Conservation (phyloP, 2,113 vertebrate species). For the Psammodynastes pulverulentus region DNA sequence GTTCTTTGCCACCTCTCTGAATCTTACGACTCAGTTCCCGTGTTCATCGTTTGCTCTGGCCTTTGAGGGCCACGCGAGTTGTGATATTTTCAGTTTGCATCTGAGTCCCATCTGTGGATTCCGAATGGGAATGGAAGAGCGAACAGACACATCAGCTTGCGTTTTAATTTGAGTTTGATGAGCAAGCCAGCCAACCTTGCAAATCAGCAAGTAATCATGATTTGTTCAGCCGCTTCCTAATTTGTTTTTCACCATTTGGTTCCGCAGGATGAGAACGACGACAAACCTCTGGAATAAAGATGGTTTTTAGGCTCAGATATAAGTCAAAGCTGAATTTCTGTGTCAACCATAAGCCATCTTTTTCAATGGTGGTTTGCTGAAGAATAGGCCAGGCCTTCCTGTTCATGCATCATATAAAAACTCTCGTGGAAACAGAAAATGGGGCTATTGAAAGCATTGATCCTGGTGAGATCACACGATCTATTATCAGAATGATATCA, state of each 20-base stretch:
- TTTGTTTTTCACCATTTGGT: neutral
- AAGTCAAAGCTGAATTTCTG: neutral
- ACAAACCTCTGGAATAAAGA: neutral
- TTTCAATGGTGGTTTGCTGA: neutral
- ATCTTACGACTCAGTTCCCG: neutral
- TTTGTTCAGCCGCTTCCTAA: neutral
- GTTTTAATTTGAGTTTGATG: neutral
- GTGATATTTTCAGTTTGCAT: neutral
- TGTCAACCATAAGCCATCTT: neutral
- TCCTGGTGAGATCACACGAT: neutral
- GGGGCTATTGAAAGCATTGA: neutral
- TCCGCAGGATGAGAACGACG: neutral
- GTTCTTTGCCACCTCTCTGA: neutral
- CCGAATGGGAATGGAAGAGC: neutral
- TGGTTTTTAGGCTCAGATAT: neutral
- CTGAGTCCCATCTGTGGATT: neutral
- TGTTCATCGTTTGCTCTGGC: no score
- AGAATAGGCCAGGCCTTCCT: neutral
- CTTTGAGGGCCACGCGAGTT: neutral
- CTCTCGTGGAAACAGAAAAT: neutral
- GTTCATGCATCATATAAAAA: neutral
- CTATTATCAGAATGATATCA: neutral
- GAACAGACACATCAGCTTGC: neutral
- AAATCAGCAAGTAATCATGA: neutral
- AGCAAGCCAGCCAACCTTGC: neutral